Conservation (phyloP, 2,888 invertebrate species). For the Orchesella flavescens region DNA sequence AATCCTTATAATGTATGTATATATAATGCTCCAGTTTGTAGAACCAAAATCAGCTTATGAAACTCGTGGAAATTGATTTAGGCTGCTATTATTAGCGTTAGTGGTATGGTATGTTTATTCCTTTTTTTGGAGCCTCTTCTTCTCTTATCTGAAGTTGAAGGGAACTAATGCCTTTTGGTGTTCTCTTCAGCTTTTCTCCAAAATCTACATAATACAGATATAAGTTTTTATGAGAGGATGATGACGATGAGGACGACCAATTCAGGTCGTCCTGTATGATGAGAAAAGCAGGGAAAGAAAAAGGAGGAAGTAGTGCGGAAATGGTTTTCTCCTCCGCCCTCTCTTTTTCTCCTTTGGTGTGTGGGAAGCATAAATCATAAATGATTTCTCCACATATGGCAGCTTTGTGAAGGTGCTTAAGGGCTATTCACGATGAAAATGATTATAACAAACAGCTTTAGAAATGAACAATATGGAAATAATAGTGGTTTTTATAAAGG, state of each 20-base stretch:
- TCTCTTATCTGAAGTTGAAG: conserved; percentile 28
- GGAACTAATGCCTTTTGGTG: conserved; percentile 19
- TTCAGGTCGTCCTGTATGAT: conserved; percentile 47
- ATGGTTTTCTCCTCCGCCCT: conserved; percentile 39
- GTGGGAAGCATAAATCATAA: conserved; percentile 38
- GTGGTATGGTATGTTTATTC: too few relatives aligned
- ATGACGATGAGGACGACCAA: conserved; percentile 21
- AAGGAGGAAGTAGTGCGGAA: conserved; percentile 45
- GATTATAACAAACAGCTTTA: background rate
- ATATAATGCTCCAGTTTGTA: too few relatives aligned
- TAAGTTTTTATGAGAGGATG: conserved; percentile 37
- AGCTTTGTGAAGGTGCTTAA: background rate
- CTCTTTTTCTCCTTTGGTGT: conserved; percentile 31
- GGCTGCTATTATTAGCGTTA: too few relatives aligned
- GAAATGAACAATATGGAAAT: conserved; percentile 28
- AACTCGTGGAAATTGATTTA: too few relatives aligned
- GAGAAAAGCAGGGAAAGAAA: conserved; percentile 29
- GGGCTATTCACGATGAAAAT: conserved; percentile 6
- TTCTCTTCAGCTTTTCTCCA: too few relatives aligned
- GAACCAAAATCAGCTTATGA: too few relatives aligned
- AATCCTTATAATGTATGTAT: too few relatives aligned
- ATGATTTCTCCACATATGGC: conserved; percentile 18
- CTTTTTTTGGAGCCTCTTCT: background rate
- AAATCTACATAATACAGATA: background rate
- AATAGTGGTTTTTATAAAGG: background rate